Evolutionary conservation across 2,113 vertebrate genomes (phyloP), one percentile per base, ranked within the genome.

Genomic region (Oceanites oceanicus): DNA sequence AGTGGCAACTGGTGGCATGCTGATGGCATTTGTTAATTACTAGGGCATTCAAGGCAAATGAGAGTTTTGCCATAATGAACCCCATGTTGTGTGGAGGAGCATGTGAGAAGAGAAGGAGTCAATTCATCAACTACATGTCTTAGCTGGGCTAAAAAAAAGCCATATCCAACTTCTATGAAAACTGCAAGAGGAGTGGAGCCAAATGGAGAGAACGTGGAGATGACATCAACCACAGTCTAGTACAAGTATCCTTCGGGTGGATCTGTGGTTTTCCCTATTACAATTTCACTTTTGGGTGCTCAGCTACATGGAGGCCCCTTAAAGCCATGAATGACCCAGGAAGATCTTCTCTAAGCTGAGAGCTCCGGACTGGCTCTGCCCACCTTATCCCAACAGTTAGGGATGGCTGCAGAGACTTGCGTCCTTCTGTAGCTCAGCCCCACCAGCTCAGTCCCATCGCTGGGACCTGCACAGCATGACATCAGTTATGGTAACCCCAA

Each of bases 381-480:
- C 27, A 70, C n/a, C 27, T 40, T 23, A 17, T 22, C 15, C 12
- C 75, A 77, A 70, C 13, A 52, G 15, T 0, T 20, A 13, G n/a
- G 50, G 9, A 55, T 1, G 6, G 67, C 56, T 50, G 52, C 52
- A 55, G 78, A 73, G 36, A 10, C 47, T 63, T 0, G 0, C 1
- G 4, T 26, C 27, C 47, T 49, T 38, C 45, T 55, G n/a, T 18
- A 72, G n/a, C 16, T 66, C 27, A 17, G 30, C 52, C 52, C 52
- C 32, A 10, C 25, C 9, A 16, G 44, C 45, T 77, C 44, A 36
- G 34, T 27, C 26, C 34, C 40, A 26, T 9, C 2, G 1, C 38
- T 16, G 10, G 40, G 30, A 66, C 20, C 26, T 0, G 1, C 7
- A 36, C 38, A 70, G 25, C 18, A 26, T 0, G 1, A 23, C 27